Percentiles rank a stretch among this genome's conserved stretches.
Evolutionary conservation across 2,113 vertebrate species (phyloP).

Genomic region (human): GRCh38 chr18:23322001-23322500

Average conservation of each 20-base stretch:
- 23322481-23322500: background rate
- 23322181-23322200: background rate
- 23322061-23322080: slow-evolving; percentile 13
- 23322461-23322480: background rate
- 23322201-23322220: background rate
- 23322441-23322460: background rate
- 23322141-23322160: slow-evolving; percentile 2
- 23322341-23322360: background rate
- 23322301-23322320: background rate
- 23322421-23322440: background rate
- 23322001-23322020: background rate
- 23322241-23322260: background rate
- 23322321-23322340: background rate
- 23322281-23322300: background rate
- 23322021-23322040: background rate
- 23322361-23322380: background rate
- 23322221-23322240: background rate
- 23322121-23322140: background rate
- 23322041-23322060: background rate
- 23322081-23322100: background rate
- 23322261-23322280: background rate
- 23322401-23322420: background rate
- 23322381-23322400: background rate
- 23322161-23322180: background rate
- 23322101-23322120: background rate